A percentile compares a stretch with the other conserved stretches of the same genome.
phyloP scores from a whole-genome alignment of 1,140 invertebrate species.

The Drosophila kikkawai region DNA sequence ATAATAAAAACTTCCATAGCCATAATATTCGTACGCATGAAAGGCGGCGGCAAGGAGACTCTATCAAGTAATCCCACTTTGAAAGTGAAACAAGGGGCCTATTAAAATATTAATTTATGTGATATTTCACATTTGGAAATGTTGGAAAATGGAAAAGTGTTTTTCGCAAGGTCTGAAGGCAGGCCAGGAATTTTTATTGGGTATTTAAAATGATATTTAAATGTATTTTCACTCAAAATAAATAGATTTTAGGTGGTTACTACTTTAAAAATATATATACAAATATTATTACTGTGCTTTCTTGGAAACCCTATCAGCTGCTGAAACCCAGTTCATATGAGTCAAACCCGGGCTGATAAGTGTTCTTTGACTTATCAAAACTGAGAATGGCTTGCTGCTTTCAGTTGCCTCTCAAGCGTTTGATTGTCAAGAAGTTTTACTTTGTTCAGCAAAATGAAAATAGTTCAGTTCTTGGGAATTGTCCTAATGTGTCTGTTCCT shows the following conservation, averaged over 20 bases:
- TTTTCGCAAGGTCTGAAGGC: constrained; percentile 1
- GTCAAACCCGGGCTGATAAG: constrained; percentile 17
- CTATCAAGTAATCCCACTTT: constrained; percentile 20
- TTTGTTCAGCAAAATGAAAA: constrained; percentile 1
- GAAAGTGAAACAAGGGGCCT: constrained; percentile 30
- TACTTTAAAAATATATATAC: not conserved
- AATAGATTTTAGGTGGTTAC: not conserved
- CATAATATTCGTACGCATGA: constrained; percentile 32
- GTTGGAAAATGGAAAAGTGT: not conserved
- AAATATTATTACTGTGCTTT: too few species aligned
- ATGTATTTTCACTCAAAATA: not conserved
- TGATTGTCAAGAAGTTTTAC: not conserved
- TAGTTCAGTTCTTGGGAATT: not conserved
- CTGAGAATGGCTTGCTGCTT: constrained; percentile 6
- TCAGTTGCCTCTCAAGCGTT: constrained; percentile 3
- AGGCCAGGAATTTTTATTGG: not conserved
- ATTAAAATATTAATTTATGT: constrained; percentile 36
- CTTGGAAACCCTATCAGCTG: constrained; percentile 5
- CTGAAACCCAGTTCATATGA: constrained; percentile 23
- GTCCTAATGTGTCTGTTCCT: not conserved
- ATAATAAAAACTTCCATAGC: constrained; percentile 22
- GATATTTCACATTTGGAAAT: constrained; percentile 18
- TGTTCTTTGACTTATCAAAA: constrained; percentile 9
- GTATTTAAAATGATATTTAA: not conserved
- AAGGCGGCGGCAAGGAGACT: constrained; percentile 34